A percentile compares a stretch with the other conserved stretches of the same genome.
These are phyloP conservation scores for Sarcoramphus papa DNA, from an alignment of 2,797 vertebrate genomes.

Conservation along the genomic window DNA sequence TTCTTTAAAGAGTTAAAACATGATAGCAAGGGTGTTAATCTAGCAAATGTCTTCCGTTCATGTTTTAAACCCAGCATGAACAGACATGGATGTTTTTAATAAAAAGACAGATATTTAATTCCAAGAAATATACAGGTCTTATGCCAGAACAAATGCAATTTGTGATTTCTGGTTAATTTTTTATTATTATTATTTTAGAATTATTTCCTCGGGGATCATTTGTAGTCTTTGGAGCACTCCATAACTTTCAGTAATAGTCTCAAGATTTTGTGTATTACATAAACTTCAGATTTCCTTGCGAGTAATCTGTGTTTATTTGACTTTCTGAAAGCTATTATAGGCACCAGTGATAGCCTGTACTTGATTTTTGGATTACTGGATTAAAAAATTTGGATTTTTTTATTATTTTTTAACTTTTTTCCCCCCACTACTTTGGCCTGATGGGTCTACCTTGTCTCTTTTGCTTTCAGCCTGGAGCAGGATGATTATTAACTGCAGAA, in stretches of 20 bases:
- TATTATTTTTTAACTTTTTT: neutral
- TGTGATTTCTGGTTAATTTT: slow-evolving; percentile 42
- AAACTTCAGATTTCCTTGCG: slow-evolving; percentile 5
- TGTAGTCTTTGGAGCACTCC: neutral
- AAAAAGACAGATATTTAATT: slow-evolving; percentile 31
- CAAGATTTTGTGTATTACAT: neutral
- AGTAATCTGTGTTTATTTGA: slow-evolving; percentile 18
- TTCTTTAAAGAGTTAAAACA: slow-evolving; percentile 32
- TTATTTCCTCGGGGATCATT: neutral
- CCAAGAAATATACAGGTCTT: neutral
- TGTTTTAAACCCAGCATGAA: slow-evolving; percentile 3
- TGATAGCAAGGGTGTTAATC: slow-evolving; percentile 42
- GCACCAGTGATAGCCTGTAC: neutral
- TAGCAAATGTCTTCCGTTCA: neutral
- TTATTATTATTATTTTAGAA: slow-evolving; percentile 27
- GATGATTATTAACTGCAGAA: neutral
- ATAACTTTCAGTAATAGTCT: neutral
- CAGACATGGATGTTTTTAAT: slow-evolving; percentile 35
- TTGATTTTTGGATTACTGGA: neutral
- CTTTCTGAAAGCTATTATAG: neutral
- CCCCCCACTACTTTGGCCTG: neutral
- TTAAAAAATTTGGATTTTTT: neutral
- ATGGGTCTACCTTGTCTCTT: neutral
- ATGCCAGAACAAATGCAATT: slow-evolving; percentile 29
- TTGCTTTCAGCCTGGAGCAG: neutral